Conservation (phyloP, 1,140 invertebrate genomes). For the Drosophila ogumai region DNA sequence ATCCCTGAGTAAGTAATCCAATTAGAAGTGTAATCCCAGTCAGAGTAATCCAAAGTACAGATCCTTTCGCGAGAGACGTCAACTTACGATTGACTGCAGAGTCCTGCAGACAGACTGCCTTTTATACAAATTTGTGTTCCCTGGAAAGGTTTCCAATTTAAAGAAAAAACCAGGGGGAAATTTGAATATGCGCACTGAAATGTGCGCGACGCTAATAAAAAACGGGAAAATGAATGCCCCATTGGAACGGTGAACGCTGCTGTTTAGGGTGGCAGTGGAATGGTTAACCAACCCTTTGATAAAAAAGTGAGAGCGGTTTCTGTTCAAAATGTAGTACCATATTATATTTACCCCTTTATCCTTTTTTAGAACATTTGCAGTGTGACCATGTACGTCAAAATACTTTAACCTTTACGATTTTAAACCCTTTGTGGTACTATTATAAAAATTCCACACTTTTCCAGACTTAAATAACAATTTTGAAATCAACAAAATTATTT, state of each 20-base stretch:
- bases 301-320: conserved; percentile 15
- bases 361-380: conserved; percentile 18
- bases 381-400: conserved; percentile 23
- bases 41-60: conserved; percentile 19
- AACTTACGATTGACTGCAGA: conserved; percentile 40
- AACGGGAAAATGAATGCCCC: conserved; percentile 30
- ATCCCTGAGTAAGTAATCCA: conserved; percentile 45
- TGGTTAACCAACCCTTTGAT: conserved; percentile 61
- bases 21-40: conserved; percentile 6
- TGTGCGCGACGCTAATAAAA: conserved; percentile 21
- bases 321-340: neutral
- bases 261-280: conserved; percentile 6
- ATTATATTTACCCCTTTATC: conserved; percentile 4
- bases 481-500: conserved; percentile 9
- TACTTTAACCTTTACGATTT: conserved; percentile 1
- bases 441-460: conserved; percentile 24
- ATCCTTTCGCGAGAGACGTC: conserved; percentile 11
- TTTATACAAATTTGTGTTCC: conserved; percentile 53
- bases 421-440: conserved; percentile 3
- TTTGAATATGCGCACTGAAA: conserved; percentile 77
- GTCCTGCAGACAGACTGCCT: neutral
- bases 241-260: conserved; percentile 9
- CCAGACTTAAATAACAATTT: conserved; percentile 25
- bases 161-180: conserved; percentile 37
- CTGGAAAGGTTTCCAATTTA: conserved; percentile 68